Conservation (phyloP, 23 tunicate genomes). For the Diplosoma virens region DNA sequence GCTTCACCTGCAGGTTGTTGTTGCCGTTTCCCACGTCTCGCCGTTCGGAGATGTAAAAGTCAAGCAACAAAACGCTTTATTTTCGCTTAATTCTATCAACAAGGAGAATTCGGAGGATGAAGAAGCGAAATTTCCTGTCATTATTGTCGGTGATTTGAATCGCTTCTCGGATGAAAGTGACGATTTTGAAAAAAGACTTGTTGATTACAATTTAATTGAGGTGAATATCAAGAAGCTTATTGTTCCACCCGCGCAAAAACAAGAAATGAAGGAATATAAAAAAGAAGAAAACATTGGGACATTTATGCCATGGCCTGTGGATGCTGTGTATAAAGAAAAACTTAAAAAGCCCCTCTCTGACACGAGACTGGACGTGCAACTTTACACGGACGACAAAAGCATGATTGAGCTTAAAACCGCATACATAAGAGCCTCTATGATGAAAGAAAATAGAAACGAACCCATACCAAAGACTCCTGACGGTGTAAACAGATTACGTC, state of each 20-base stretch:
- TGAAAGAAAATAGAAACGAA: background rate
- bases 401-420: background rate
- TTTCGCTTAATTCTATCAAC: constrained; percentile 32
- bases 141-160: constrained; percentile 51
- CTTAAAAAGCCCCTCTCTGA: constrained; percentile 13
- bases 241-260: constrained; percentile 1
- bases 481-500: constrained; percentile 17
- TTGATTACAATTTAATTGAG: constrained; percentile 15
- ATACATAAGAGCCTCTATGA: constrained; percentile 35
- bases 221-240: constrained; percentile 7
- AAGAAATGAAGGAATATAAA: background rate
- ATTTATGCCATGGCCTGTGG: constrained; percentile 56
- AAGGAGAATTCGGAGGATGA: constrained; percentile 7
- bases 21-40: constrained; percentile 36
- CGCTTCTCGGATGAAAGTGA: constrained; percentile 45
- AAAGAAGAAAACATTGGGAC: constrained; percentile 42
- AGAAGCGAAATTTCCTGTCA: no score
- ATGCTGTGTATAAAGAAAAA: constrained; percentile 12
- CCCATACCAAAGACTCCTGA: constrained; percentile 1
- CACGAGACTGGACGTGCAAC: constrained; percentile 45
- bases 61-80: constrained; percentile 41
- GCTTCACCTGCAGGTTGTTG: constrained; percentile 38
- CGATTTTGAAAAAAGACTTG: constrained; percentile 15
- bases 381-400: background rate
- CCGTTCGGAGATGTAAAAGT: constrained; percentile 52